Conservation (phyloP, 1,140 invertebrate species). For the Frieseomelitta varia region DNA sequence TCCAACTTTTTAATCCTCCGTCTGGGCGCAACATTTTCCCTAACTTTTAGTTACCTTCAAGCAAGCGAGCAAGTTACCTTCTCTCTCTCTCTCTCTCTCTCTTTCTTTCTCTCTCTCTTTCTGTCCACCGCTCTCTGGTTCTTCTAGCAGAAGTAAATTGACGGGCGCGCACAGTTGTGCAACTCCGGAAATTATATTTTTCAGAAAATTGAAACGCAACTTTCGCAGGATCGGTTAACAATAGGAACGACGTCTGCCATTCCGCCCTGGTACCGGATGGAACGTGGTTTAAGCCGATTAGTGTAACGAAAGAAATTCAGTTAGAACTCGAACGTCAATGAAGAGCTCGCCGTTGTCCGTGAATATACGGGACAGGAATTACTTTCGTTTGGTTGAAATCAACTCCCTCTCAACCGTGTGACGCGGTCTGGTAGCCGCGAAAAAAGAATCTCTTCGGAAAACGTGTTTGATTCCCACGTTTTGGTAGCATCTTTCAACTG, state of each 20-base stretch:
- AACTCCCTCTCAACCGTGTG: neutral
- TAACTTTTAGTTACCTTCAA: slow-evolving; percentile 11
- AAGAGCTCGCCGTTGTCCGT: neutral
- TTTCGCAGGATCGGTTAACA: neutral
- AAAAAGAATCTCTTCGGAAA: fast-evolving
- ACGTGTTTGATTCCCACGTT: neutral
- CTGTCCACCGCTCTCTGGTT: neutral
- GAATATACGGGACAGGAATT: no score
- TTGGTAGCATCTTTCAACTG: no score
- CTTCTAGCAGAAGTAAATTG: slow-evolving; percentile 6
- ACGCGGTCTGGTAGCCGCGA: no score
- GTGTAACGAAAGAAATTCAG: slow-evolving; percentile 8
- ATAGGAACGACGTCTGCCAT: neutral
- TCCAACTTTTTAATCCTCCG: slow-evolving; percentile 10
- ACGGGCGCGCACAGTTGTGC: neutral
- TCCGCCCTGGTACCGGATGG: neutral
- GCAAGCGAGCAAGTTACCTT: slow-evolving; percentile 7
- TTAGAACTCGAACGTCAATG: neutral
- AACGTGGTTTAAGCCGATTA: neutral
- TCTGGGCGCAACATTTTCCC: slow-evolving; percentile 13
- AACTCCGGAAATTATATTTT: slow-evolving; percentile 25
- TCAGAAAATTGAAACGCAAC: slow-evolving; percentile 31
- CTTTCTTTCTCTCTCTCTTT: neutral
- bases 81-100: neutral
- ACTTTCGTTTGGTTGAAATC: neutral